These are phyloP conservation scores for Dioctria linearis DNA, from an alignment of 2,888 invertebrate species.

Conservation along the genomic window DNA sequence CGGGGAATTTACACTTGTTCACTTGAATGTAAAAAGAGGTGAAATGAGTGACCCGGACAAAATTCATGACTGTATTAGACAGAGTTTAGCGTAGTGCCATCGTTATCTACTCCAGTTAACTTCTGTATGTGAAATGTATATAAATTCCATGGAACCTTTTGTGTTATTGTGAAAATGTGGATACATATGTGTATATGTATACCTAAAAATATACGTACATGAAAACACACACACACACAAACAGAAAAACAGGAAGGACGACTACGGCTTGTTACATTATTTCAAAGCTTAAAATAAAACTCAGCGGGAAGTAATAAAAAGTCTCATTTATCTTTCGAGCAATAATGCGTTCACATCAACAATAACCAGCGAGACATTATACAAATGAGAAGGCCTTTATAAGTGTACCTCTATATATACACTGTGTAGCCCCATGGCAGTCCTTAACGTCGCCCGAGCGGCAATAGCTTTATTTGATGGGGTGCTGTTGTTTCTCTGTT, in stretches of 20 bases:
- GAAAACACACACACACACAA: background rate
- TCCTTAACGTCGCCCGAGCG: conserved; percentile 8
- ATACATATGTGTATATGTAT: background rate
- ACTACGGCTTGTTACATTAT: background rate
- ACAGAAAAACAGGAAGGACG: background rate
- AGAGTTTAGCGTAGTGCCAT: background rate
- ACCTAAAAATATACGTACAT: background rate
- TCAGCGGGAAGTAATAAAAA: conserved; percentile 50
- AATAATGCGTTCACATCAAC: conserved; percentile 53
- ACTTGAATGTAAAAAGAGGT: conserved; percentile 1
- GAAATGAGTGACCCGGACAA: conserved; percentile 9
- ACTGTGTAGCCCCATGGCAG: background rate
- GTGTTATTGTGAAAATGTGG: background rate
- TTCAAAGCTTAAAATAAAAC: conserved; percentile 45
- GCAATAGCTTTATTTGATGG: conserved; percentile 47
- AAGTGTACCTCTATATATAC: background rate
- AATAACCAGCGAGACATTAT: conserved; percentile 51
- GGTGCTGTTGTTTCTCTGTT: conserved; percentile 32
- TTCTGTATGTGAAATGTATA: background rate
- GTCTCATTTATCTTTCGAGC: conserved; percentile 49
- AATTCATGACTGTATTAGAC: background rate
- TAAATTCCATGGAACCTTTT: background rate
- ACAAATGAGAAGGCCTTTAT: conserved; percentile 48
- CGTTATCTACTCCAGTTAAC: background rate
- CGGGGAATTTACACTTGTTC: background rate